Conservation (phyloP, 30 jellyfish, hydroid and myxozoan genomes). For the Cassiopea andromeda region DNA sequence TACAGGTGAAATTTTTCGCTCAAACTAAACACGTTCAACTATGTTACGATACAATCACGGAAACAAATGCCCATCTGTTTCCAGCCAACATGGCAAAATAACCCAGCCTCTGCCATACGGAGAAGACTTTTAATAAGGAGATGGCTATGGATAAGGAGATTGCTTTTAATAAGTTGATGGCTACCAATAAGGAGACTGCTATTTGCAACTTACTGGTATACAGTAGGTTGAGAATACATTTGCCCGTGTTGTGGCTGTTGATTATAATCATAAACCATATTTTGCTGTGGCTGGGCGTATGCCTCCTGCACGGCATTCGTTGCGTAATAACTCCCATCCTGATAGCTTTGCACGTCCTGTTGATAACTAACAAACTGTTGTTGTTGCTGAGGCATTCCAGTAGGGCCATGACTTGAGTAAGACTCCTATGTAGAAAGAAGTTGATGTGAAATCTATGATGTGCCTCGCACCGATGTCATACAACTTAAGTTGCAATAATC, state of each 20-base stretch:
- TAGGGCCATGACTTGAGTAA: conserved; percentile 79
- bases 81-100: background rate
- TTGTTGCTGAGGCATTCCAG: conserved; percentile 56
- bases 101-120: no score
- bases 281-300: conserved; percentile 52
- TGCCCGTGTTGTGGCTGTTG: conserved; percentile 68
- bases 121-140: background rate
- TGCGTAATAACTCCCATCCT: conserved; percentile 43
- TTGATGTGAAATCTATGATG: background rate
- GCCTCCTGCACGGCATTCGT: conserved; percentile 57
- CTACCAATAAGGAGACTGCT: background rate
- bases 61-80: background rate
- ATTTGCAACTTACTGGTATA: conserved; percentile 33
- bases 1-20: background rate
- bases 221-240: conserved; percentile 81
- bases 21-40: background rate
- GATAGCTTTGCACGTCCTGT: conserved; percentile 58
- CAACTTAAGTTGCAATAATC: no score
- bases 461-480: no score
- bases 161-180: no score
- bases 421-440: background rate
- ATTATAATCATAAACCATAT: conserved; percentile 54
- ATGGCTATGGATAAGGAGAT: no score
- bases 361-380: conserved; percentile 35
- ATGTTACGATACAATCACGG: background rate